Base-by-base conservation (phyloP, 1,140 invertebrate genomes). In the Geopemphigus sp. region DNA sequence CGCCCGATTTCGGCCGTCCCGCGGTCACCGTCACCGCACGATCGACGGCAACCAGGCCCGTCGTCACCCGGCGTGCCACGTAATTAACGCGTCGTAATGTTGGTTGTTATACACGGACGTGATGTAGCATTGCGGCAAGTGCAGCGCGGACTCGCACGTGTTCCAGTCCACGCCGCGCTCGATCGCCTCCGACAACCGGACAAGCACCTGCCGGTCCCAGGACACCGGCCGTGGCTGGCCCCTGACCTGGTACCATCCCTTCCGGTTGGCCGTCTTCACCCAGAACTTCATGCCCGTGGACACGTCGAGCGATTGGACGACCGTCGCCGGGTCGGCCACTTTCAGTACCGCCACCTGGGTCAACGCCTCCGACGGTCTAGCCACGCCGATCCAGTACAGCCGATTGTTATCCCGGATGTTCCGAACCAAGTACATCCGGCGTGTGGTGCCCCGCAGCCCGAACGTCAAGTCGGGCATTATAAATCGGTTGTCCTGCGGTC, bases 401-500 rank as follows among this genome's bases (percentile, higher is more conserved):
- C 10, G 24, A 17, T 26, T 10, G 24, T n/a, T 5, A 1, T 72
- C 47, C 0, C 19, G 8, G 68, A 29, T 19, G 26, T 72, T 72
- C 1, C 68, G 50, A 0, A 19, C 53, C 50, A 72, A 11, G 26
- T 72, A 72, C 47, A 53, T 6, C 0, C 47, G 68, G 1, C 68
- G 50, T 4, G 53, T 72, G 26, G 68, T 0, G 3, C 47, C 47
- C 6, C 26, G 17, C 24, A 54, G 24, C 10, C 68, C 68, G 17
- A 54, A 72, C 26, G 24, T 6, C 47, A 72, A 10, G 5, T 54
- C 47, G 1, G 68, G 47, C 24, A 72, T 72, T 0, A 12, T 1
- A 47, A 72, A 72, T 24, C 24, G 50, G 19, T 72, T 54, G n/a
- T n/a, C 47, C 68, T 72, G 50, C 22, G 39, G 22, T 14, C 39